phyloP scores from a whole-genome alignment of 2,113 vertebrate species.

The Gavia stellata region DNA sequence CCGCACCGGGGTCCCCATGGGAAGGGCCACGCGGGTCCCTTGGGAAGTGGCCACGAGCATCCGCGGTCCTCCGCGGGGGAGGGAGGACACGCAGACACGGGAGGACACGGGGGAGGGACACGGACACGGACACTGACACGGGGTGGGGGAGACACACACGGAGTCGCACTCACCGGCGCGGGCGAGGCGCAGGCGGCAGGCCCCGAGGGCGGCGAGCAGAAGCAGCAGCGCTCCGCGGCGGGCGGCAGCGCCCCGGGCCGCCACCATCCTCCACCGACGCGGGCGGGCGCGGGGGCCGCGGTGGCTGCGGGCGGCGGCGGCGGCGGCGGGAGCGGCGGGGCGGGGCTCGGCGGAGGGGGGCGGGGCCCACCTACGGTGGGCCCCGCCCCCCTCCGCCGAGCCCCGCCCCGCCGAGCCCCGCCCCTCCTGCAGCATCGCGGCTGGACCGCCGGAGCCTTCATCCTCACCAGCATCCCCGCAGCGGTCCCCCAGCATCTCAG shows the following conservation, averaged over 20 bases:
- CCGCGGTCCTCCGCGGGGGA: neutral
- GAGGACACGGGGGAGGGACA: neutral
- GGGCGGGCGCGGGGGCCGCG: neutral
- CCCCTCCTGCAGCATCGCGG: neutral
- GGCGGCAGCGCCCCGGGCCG: neutral
- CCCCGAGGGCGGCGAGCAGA: neutral
- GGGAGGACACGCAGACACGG: neutral
- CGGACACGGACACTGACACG: neutral
- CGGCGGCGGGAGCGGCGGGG: neutral
- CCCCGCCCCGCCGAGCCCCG: neutral
- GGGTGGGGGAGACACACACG: neutral
- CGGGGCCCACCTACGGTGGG: neutral
- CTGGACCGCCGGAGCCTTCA: rapidly evolving
- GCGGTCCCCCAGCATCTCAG: neutral
- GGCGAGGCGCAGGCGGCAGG: neutral
- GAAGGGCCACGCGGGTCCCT: neutral
- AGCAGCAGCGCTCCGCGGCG: constrained; percentile 4
- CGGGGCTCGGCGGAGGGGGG: neutral
- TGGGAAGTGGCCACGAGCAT: neutral
- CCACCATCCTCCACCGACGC: neutral
- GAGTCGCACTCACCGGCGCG: neutral
- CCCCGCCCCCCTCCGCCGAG: neutral
- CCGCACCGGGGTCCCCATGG: neutral
- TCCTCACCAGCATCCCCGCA: neutral
- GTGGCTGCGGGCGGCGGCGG: neutral